Evolutionary conservation across 2,888 invertebrate genomes (phyloP).

Genomic region (Synergus laeviventris): DNA sequence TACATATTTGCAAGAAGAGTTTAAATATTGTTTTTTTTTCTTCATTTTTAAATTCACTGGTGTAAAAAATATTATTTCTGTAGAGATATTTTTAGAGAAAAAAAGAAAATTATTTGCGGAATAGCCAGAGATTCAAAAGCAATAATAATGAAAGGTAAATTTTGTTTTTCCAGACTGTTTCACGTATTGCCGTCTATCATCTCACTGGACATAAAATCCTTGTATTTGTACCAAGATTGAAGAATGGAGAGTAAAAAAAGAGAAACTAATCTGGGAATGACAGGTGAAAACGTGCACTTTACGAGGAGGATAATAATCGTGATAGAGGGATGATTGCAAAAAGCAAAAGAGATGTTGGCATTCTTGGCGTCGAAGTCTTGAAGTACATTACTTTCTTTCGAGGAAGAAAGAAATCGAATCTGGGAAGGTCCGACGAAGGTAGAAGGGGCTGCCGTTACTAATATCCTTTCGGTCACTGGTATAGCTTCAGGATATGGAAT

Average conservation of each 20-base stretch:
- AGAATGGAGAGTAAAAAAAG: background rate
- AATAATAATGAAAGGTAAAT: no score
- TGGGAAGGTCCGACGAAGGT: conserved; percentile 44
- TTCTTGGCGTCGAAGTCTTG: conserved; percentile 38
- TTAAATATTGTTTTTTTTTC: background rate
- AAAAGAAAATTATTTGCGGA: background rate
- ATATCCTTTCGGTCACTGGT: conserved; percentile 57
- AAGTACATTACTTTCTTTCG: conserved; percentile 35
- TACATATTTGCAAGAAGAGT: background rate
- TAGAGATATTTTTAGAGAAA: background rate
- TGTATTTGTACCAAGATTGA: background rate
- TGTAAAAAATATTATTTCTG: background rate
- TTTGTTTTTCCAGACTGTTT: background rate
- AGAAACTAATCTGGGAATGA: conserved; percentile 3
- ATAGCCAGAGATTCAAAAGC: no score
- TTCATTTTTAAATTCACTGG: no score
- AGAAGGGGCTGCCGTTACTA: conserved; percentile 45
- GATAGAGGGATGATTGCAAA: conserved; percentile 22
- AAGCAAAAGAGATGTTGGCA: conserved; percentile 19
- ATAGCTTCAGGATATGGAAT: conserved; percentile 61
- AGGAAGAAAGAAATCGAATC: conserved; percentile 40
- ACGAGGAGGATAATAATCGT: conserved; percentile 20
- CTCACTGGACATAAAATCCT: background rate
- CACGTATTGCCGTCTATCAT: background rate
- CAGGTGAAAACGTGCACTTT: conserved; percentile 29